Base-by-base conservation (phyloP, 2,888 invertebrate genomes). In the Ichneumoninae sp. region DNA sequence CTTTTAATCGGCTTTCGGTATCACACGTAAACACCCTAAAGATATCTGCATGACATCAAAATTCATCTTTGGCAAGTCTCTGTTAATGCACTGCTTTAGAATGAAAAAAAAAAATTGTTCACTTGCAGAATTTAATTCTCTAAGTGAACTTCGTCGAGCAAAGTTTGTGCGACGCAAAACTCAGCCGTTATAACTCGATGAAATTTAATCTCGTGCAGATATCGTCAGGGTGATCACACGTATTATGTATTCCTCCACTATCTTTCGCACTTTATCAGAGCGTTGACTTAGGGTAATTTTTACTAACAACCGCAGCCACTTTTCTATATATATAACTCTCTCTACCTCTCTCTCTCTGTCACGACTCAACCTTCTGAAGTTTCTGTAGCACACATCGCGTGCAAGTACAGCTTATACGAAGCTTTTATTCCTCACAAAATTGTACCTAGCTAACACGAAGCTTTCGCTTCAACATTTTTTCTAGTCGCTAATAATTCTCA, bases 261-360 rank as follows among this genome's bases (percentile, higher is more conserved):
- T 85, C 75, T 76, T 54, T 87, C 90, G 90, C 91, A 91, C 91
- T 89, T 86, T 91, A 87, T 91, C 90, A 88, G 89, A 91, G 88
- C 89, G 88, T 82, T 89, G 26, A 57, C 33, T 52, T 66, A 57
- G 40, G 19, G 19, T 19, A 40, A 66, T 40, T 66, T 66, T 40
- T n/a, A 66, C 36, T 66, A 40, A 40, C 40, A 19, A 16, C 19
- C 36, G n/a, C 36, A 10, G 40, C 66, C 19, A 8, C 19, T 40
- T 36, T n/a, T 66, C 19, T 40, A 33, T 33, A 33, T 33, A 62
- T 19, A n/a, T 33, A 33, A 10, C 1, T n/a, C 8, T n/a, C 65
- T 33, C 5, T 33, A 16, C 13, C 30, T 60, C 13, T 30, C 26
- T 60, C 10, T 33, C 33, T 16, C 19, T 19, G 0, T 19, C 62